Base-by-base conservation (phyloP, 2,888 invertebrate species). In the Drosophila atripex region DNA sequence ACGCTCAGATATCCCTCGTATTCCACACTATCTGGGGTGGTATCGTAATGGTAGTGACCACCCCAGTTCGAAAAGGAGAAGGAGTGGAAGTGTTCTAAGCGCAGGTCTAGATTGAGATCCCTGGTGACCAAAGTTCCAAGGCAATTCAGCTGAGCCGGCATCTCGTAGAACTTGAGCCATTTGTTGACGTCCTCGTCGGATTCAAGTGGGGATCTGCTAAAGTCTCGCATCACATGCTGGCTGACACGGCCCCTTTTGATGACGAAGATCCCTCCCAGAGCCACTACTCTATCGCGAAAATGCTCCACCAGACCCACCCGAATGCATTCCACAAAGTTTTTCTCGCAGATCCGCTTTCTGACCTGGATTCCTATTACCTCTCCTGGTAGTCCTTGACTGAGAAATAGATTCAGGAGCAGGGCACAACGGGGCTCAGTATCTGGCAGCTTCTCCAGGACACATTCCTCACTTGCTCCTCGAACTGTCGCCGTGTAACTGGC, bases 21-120 rank as follows among this genome's bases (percentile, higher is more conserved):
- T 89, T 96, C 95, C 11, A 94, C 97, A n/a, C 90, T 93, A 8
- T 95, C 95, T 0, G 99, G 98, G 23, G 97, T 97, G 7, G 95
- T 96, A 92, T 99, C 99, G 90, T 95, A 95, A 92, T 99, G 99
- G 93, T 99, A 99, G 93, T 99, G 99, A 0, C 99, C 99, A 76
- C 96, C 97, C 92, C 95, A 95, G 60, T 95, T 95, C 90, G 95
- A 95, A 86, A 93, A 92, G 77, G 96, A 95, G 91, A 96, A 97
- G 89, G 97, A 97, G 92, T 99, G 99, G 91, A 99, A 99, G 92
- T 99, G 99, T 92, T 99, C 98, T 73, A 97, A 94, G 79, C 99
- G 94, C 73, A 99, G 93, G 92, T 98, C 97, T 90, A 97, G 92
- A 16, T 94, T 97, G 80, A 95, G 94, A 91, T 98, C 98, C 51